Evolutionary conservation across 2,797 vertebrate species (phyloP).

Genomic region (Australoheros facetus): DNA sequence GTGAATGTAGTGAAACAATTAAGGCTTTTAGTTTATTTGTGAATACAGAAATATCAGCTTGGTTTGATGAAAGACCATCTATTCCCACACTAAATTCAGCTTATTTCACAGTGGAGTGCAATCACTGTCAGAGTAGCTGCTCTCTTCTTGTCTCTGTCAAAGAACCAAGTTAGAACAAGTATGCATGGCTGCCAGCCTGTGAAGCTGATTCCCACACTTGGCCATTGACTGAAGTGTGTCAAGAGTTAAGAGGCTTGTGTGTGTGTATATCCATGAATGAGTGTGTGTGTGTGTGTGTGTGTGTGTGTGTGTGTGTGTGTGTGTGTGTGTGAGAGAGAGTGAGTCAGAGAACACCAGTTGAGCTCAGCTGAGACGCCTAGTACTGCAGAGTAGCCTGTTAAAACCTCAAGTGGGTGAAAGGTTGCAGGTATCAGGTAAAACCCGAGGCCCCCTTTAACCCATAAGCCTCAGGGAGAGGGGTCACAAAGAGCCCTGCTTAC

Average conservation of each 20-base stretch:
- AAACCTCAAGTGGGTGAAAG: constrained; percentile 74
- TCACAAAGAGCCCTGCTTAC: constrained; percentile 19
- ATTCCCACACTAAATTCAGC: neutral
- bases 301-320: constrained; percentile 33
- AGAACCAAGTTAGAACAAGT: constrained; percentile 8
- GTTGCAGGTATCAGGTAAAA: constrained; percentile 66
- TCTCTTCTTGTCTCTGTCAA: neutral
- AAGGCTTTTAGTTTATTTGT: neutral
- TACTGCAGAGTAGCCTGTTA: constrained; percentile 39
- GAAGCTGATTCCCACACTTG: constrained; percentile 49
- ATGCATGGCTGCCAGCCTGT: constrained; percentile 5
- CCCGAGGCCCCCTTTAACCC: constrained; percentile 15
- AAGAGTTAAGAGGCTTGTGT: constrained; percentile 22
- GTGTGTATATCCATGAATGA: constrained; percentile 1
- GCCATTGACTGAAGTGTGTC: constrained; percentile 57
- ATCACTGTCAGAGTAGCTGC: neutral
- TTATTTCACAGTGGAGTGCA: neutral
- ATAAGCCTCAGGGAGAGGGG: constrained; percentile 27
- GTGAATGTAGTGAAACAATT: neutral
- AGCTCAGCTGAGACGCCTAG: constrained; percentile 46
- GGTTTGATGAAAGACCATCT: neutral
- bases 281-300: constrained; percentile 35
- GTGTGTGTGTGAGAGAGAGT: constrained; percentile 25
- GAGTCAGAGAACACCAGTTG: constrained; percentile 1
- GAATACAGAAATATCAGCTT: neutral